Base-by-base conservation (phyloP, 2,113 vertebrate species). In the Daboia siamensis region DNA sequence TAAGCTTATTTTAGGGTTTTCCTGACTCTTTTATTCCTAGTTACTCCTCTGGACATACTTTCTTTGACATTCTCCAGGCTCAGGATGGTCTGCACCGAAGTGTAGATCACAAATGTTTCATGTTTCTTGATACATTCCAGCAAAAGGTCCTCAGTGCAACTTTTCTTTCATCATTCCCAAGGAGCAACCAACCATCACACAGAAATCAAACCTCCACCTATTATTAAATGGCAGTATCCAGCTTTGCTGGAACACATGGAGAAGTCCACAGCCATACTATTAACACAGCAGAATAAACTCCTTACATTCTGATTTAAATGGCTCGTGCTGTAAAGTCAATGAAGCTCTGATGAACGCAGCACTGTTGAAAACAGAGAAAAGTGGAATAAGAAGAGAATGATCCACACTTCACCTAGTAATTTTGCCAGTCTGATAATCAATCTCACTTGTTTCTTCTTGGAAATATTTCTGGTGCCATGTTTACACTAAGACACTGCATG, bases 391-490 rank as follows among this genome's bases (percentile, higher is more conserved):
- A 88, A 55, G 54, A 20, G 4, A 88, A 29, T 11, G 26, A 3
- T 29, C 52, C 0, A 0, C 69, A 84, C 92, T 92, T 26, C 85
- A 93, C 5, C 15, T 0, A 0, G 4, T 87, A 17, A 55, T 86
- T 92, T 93, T 89, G 91, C 56, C 46, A 51, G 86, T 12, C 57
- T 59, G 11, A 4, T 84, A 96, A 93, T 94, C 95, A 95, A 90
- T 10, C 33, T 8, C n/a, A 91, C 48, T 44, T 61, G 29, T 92
- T 90, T 94, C 0, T 0, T 0, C 23, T 69, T 33, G 91, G 9
- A 90, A 94, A 94, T 91, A n/a, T 94, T 93, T 92, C 57, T 74
- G 11, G 17, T 15, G 89, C 57, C 0, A 0, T 39, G 61, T 55
- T 91, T 4, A 93, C 51, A 93, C 1, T 26, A 80, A 0, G 0